Evolutionary conservation across 1,140 invertebrate genomes (phyloP).

Genomic region (Chelonus insularis): DNA sequence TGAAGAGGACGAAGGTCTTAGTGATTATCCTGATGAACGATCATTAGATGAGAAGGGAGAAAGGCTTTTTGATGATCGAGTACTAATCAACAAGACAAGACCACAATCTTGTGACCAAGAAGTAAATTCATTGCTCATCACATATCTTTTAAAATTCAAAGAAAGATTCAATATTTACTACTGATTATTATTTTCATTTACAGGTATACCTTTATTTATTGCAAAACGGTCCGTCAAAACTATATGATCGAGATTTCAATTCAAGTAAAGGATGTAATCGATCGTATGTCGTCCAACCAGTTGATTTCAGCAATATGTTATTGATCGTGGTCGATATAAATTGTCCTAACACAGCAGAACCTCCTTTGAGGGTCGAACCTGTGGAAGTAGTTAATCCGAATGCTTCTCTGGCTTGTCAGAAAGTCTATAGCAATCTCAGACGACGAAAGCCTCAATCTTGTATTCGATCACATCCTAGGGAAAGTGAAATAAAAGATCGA

Average conservation of each 20-base stretch:
- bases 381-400: conserved; percentile 66
- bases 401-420: conserved; percentile 67
- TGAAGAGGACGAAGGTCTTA: conserved; percentile 55
- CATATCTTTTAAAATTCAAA: no score
- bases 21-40: conserved; percentile 51
- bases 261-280: conserved; percentile 52
- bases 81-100: conserved; percentile 75
- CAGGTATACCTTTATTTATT: conserved; percentile 55
- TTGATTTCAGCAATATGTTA: conserved; percentile 82
- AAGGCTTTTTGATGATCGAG: conserved; percentile 62
- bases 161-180: no score
- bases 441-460: conserved; percentile 68
- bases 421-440: conserved; percentile 63
- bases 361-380: conserved; percentile 63
- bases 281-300: conserved; percentile 80
- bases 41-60: conserved; percentile 59
- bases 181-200: no score
- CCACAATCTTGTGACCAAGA: conserved; percentile 79
- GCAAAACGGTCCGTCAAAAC: conserved; percentile 43
- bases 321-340: conserved; percentile 77
- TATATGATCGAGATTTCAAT: conserved; percentile 43
- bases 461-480: conserved; percentile 71
- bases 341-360: conserved; percentile 47
- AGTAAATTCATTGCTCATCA: conserved; percentile 55
- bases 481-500: conserved; percentile 61